These are phyloP conservation scores for Acanthiza pusilla DNA, from an alignment of 2,797 vertebrate species.

Conservation along the genomic window DNA sequence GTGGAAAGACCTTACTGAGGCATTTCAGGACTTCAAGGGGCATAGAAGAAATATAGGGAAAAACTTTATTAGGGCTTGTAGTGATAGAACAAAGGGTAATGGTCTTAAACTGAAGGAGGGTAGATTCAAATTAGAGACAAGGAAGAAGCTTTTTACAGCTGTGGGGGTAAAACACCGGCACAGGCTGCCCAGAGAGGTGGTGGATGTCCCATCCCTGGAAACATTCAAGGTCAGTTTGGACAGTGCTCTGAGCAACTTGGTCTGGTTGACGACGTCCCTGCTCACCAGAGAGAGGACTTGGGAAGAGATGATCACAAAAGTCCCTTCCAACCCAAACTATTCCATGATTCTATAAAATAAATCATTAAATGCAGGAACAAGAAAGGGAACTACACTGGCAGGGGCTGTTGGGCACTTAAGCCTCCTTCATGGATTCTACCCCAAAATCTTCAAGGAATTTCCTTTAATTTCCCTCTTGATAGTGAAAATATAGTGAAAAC, in stretches of 20 bases:
- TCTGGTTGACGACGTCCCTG: background rate
- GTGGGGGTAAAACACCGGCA: background rate
- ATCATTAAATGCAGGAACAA: background rate
- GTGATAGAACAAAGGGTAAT: background rate
- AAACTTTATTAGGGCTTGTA: background rate
- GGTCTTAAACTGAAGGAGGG: background rate
- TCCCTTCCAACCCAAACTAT: background rate
- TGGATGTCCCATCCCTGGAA: background rate
- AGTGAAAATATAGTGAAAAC: background rate
- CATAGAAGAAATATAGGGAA: background rate
- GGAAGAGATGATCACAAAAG: background rate
- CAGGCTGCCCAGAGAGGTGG: background rate
- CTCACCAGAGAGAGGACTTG: accelerated
- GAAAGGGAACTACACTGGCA: background rate
- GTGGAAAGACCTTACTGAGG: background rate
- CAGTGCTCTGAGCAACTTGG: background rate
- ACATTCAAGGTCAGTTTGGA: background rate
- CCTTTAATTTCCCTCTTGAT: background rate
- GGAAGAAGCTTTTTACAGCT: background rate
- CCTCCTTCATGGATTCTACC: background rate
- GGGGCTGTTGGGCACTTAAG: background rate
- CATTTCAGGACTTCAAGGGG: background rate
- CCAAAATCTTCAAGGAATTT: background rate
- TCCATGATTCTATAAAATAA: background rate
- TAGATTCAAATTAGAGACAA: background rate